Percentiles rank a stretch among this genome's conserved stretches.
Conservation (phyloP, 2,113 vertebrate genomes). For the Labeo rohita region DNA sequence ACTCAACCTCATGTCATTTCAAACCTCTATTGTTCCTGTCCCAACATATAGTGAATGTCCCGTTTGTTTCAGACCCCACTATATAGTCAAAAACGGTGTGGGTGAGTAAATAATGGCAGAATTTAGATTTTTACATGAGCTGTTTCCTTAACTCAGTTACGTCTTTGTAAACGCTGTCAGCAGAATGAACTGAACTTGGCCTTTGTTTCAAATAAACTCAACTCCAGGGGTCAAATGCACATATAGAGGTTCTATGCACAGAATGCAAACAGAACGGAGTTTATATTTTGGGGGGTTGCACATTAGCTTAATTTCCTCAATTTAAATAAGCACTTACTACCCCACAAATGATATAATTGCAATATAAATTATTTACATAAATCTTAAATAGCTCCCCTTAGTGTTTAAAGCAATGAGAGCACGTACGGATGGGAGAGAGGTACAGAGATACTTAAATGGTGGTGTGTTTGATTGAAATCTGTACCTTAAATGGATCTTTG, state of each 20-base stretch:
- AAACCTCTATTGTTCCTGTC: not conserved
- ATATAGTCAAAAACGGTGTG: not conserved
- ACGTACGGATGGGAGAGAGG: slow-evolving; percentile 9
- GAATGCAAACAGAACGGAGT: slow-evolving; percentile 28
- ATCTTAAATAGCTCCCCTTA: slow-evolving; percentile 12
- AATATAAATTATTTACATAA: slow-evolving; percentile 51
- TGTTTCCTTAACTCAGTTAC: not conserved
- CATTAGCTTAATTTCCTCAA: slow-evolving; percentile 45
- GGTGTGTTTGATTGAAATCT: slow-evolving; percentile 41
- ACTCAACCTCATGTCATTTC: not conserved
- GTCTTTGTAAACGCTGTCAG: slow-evolving; percentile 4
- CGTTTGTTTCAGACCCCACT: not conserved
- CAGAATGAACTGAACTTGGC: not conserved
- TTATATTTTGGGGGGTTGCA: slow-evolving; percentile 38
- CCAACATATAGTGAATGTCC: not conserved
- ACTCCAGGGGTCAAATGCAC: slow-evolving; percentile 33
- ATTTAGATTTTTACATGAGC: not conserved
- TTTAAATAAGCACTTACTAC: slow-evolving; percentile 52
- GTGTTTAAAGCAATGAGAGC: slow-evolving; percentile 30
- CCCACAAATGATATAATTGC: slow-evolving; percentile 25
- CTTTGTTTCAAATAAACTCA: not conserved
- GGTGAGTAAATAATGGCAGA: not conserved
- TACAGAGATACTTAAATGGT: slow-evolving; percentile 27
- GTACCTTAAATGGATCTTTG: slow-evolving; percentile 23
- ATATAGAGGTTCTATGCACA: slow-evolving; percentile 37